Evolutionary conservation across 2,797 vertebrate genomes (phyloP).

Genomic region (Poecilia picta): DNA sequence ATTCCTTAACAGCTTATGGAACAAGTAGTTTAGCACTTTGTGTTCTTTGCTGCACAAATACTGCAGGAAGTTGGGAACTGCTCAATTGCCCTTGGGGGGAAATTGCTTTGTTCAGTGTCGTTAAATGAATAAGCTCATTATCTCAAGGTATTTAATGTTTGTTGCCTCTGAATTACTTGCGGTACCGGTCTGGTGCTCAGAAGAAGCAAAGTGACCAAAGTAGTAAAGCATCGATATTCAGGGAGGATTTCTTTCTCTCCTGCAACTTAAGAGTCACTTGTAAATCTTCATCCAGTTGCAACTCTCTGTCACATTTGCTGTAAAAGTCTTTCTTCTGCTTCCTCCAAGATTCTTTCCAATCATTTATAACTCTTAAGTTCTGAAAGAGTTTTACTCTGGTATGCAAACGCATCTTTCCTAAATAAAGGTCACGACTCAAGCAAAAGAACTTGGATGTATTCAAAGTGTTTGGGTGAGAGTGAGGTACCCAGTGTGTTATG

Average conservation of each 20-base stretch:
- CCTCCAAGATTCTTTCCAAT: background rate
- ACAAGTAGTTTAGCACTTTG: background rate
- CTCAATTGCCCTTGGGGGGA: background rate
- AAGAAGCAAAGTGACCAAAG: background rate
- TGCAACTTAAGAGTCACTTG: background rate
- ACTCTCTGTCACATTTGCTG: background rate
- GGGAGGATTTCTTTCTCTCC: background rate
- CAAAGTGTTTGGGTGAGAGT: background rate
- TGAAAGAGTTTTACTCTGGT: background rate
- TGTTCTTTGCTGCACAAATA: background rate
- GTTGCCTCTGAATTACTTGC: background rate
- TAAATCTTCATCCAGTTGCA: background rate
- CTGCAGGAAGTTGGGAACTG: background rate
- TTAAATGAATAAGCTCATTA: background rate
- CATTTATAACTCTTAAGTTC: background rate
- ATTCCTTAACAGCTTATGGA: background rate
- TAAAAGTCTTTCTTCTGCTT: background rate
- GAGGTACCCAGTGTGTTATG: background rate
- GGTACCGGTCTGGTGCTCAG: background rate
- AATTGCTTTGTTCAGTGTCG: background rate
- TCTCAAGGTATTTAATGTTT: background rate
- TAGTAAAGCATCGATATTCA: background rate
- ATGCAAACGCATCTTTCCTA: background rate
- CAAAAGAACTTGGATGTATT: background rate
- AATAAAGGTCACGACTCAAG: background rate